phyloP scores from a whole-genome alignment of 2,113 vertebrate genomes.

The Bufo bufo region DNA sequence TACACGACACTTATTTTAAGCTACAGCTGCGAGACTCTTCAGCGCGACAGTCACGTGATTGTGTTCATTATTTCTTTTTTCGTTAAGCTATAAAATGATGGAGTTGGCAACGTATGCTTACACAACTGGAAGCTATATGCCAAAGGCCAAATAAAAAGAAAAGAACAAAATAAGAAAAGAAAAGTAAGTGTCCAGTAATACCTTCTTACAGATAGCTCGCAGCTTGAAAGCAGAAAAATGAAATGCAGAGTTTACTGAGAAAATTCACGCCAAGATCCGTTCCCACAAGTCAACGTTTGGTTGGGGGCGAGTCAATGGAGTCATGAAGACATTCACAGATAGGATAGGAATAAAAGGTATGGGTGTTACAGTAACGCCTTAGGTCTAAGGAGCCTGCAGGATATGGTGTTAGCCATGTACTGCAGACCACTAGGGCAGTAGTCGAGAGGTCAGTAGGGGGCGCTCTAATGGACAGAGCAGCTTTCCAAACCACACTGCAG shows the following conservation, averaged over 20 bases:
- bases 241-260: constrained; percentile 92
- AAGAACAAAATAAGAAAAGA: constrained; percentile 48
- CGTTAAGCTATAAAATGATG: constrained; percentile 66
- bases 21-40: constrained; percentile 53
- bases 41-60: constrained; percentile 71
- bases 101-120: constrained; percentile 68
- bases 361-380: neutral
- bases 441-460: constrained; percentile 2
- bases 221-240: constrained; percentile 99
- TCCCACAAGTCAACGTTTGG: constrained; percentile 62
- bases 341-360: neutral
- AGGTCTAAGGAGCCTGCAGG: constrained; percentile 1
- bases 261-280: constrained; percentile 71
- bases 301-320: constrained; percentile 59
- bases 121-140: constrained; percentile 73
- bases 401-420: neutral
- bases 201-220: constrained; percentile 99
- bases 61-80: constrained; percentile 60
- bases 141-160: constrained; percentile 67
- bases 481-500: neutral
- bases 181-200: constrained; percentile 82
- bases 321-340: constrained; percentile 48
- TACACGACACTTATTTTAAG: neutral
- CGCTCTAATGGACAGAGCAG: neutral
- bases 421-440: constrained; percentile 2